Percentiles rank a stretch among this genome's conserved stretches.
Conservation (phyloP, 2,797 vertebrate genomes). For the Mus spretus region DNA sequence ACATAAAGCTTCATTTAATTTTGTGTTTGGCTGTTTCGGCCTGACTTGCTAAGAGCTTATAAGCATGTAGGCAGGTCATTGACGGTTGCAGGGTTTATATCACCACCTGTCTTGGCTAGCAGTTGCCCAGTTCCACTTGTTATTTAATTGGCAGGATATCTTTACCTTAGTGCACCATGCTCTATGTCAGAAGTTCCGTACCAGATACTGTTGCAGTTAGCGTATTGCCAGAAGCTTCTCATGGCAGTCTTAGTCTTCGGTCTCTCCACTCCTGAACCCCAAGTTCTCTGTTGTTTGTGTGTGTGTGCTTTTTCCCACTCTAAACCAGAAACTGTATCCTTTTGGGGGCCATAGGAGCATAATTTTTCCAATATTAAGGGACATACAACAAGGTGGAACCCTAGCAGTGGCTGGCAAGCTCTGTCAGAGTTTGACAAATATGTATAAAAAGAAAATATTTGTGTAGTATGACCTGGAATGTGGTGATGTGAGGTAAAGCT, state of each 20-base stretch:
- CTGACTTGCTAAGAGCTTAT: not conserved
- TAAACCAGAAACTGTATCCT: not conserved
- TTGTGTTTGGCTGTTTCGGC: not conserved
- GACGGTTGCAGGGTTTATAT: not conserved
- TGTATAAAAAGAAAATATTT: not conserved
- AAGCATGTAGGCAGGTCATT: not conserved
- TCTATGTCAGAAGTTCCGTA: not conserved
- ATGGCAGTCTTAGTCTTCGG: constrained; percentile 6
- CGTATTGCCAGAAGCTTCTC: not conserved
- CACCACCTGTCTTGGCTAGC: not conserved
- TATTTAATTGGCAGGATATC: not conserved
- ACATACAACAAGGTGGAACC: not conserved
- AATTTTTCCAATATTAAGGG: constrained; percentile 30
- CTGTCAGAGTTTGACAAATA: constrained; percentile 51
- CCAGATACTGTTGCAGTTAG: not conserved
- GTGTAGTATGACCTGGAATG: not conserved
- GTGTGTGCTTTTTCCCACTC: not conserved
- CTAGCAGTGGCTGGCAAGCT: not conserved
- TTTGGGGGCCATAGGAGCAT: not conserved
- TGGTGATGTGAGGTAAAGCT: not conserved
- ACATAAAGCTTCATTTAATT: not conserved
- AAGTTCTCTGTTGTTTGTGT: not conserved
- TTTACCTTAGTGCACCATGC: constrained; percentile 35
- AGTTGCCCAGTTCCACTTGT: not conserved
- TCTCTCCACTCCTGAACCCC: not conserved